phyloP scores from a whole-genome alignment of 2,113 vertebrate genomes.

The Dasypus novemcinctus region DNA sequence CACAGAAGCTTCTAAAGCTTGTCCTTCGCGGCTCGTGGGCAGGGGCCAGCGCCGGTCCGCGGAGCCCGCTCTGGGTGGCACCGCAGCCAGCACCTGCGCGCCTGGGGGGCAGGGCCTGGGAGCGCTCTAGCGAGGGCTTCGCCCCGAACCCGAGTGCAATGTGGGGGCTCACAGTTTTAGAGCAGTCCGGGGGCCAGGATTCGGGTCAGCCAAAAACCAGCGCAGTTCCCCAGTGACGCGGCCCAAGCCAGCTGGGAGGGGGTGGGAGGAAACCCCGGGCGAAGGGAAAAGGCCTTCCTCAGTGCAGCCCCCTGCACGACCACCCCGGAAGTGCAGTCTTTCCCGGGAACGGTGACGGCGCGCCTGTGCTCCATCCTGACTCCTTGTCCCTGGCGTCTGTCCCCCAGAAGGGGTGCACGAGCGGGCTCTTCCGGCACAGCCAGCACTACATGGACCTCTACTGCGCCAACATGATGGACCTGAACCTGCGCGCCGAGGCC shows the following conservation, averaged over 20 bases:
- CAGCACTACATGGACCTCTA: constrained; percentile 84
- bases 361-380: neutral
- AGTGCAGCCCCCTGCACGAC: neutral
- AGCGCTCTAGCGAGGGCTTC: rapidly evolving
- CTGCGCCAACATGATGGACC: constrained; percentile 92
- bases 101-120: too few species aligned
- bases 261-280: neutral
- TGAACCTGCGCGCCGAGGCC: constrained; percentile 83
- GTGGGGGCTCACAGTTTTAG: neutral
- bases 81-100: neutral
- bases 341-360: neutral
- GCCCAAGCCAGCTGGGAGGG: too few species aligned
- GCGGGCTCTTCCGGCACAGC: constrained; percentile 28
- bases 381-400: neutral
- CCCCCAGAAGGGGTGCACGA: constrained; percentile 56
- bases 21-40: rapidly evolving
- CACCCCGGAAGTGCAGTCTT: neutral
- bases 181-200: rapidly evolving
- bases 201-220: too few species aligned
- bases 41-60: rapidly evolving
- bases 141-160: neutral
- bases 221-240: neutral
- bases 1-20: neutral
- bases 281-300: neutral
- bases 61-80: neutral